Base-by-base conservation (phyloP, 2,797 vertebrate species). In the Capromys pilorides region DNA sequence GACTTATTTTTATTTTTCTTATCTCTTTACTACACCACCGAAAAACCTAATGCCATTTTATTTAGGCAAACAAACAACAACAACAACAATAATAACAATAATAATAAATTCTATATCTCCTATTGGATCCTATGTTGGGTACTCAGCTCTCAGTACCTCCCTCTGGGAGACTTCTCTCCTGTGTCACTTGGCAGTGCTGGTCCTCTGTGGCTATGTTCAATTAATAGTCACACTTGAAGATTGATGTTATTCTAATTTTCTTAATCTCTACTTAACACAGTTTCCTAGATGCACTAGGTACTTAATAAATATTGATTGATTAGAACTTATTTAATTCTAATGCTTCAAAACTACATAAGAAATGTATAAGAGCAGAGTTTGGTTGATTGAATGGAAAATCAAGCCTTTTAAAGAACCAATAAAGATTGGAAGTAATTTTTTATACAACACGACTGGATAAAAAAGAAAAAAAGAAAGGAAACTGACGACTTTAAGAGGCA, bases 321-420 rank as follows among this genome's bases (percentile, higher is more conserved):
- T 87, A 64, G 87, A 88, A 84, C 22, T 93, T 91, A 71, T 45
- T 94, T 61, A 86, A 93, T 88, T 95, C n/a, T 86, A 93, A 79
- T 19, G 51, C 39, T 85, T 86, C 18, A 62, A 49, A 91, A 81
- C 78, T 61, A 57, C 1, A 57, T 62, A 57, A 62, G 28, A 71
- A n/a, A 79, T 90, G 62, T 26, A 16, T 78, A 71, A 73, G 16
- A 7, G 24, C 75, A 45, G 49, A 88, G 24, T 77, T 86, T 86
- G 45, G 64, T n/a, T 59, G 26, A 22, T 16, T 13, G 22, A 85
- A 39, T 51, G 36, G n/a, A 45, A n/a, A 59, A 51, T 87, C 31
- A 64, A 79, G 36, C 1, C 26, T 64, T 33, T 88, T 91, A 94
- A 87, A 12, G 24, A 78, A 36, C 33, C 36, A 41, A 61, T 9